A percentile compares a stretch with the other conserved stretches of the same genome.
Conservation (phyloP, 1,140 invertebrate genomes). For the Pseudoatta argentina region DNA sequence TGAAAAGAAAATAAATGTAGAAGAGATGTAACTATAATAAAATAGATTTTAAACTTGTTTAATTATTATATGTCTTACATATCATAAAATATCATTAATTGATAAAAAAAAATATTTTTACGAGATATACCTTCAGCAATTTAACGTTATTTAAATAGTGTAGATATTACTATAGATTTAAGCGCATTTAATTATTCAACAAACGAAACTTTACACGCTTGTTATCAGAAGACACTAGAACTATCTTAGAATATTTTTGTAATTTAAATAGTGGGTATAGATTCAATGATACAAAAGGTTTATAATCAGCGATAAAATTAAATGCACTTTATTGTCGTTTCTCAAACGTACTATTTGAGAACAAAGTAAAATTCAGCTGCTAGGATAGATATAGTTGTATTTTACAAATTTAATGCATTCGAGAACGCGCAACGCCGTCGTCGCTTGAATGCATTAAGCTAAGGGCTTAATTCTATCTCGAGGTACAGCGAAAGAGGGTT, state of each 20-base stretch:
- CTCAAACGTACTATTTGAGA: conserved; percentile 75
- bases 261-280: background rate
- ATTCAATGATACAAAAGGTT: conserved; percentile 13
- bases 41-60: background rate
- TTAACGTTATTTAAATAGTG: conserved; percentile 14
- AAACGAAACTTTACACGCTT: background rate
- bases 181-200: background rate
- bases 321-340: conserved; percentile 82
- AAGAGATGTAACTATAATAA: conserved; percentile 2
- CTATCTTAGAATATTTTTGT: background rate
- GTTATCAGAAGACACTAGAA: background rate
- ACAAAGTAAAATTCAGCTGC: conserved; percentile 70
- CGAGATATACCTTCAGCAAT: conserved; percentile 2
- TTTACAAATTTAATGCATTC: conserved; percentile 71
- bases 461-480: conserved; percentile 65
- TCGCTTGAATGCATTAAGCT: background rate
- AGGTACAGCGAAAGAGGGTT: conserved; percentile 59
- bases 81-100: background rate
- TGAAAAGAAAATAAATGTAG: background rate
- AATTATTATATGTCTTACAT: background rate
- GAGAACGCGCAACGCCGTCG: background rate
- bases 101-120: background rate
- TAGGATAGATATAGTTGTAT: conserved; percentile 61
- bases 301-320: conserved; percentile 70
- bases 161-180: background rate